Evolutionary conservation across 2,113 vertebrate species (phyloP).

Genomic region (Oreochromis niloticus): DNA sequence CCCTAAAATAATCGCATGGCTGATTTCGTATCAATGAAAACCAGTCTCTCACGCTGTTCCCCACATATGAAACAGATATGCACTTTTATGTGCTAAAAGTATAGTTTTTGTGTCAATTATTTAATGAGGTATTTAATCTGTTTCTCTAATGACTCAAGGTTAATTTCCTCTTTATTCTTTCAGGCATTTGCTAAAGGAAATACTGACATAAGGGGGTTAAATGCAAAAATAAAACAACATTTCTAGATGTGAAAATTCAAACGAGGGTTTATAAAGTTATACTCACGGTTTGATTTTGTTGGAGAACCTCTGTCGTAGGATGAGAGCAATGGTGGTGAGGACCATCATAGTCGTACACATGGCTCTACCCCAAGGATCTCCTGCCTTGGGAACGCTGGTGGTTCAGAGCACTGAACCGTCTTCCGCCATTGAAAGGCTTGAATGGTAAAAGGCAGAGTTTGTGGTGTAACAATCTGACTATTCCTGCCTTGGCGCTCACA

Average conservation of each 20-base stretch:
- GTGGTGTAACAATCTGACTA: slow-evolving; percentile 40
- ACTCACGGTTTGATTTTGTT: slow-evolving; percentile 57
- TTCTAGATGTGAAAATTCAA: not conserved
- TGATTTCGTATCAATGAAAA: slow-evolving; percentile 46
- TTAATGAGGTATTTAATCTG: not conserved
- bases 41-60: not conserved
- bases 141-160: not conserved
- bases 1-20: slow-evolving; percentile 35
- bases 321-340: slow-evolving; percentile 1
- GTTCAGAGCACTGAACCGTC: not conserved
- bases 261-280: not conserved
- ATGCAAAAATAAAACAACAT: not conserved
- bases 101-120: not conserved
- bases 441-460: slow-evolving; percentile 20
- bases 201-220: not conserved
- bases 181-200: not conserved
- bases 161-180: not conserved
- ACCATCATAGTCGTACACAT: slow-evolving; percentile 63
- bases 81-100: not conserved
- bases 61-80: not conserved
- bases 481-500: slow-evolving; percentile 49
- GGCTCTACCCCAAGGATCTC: slow-evolving; percentile 19
- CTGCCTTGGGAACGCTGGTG: not conserved
- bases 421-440: slow-evolving; percentile 34
- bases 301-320: slow-evolving; percentile 7